Conservation (phyloP, 2,888 invertebrate species). For the Hermaeophaga mercurialis region DNA sequence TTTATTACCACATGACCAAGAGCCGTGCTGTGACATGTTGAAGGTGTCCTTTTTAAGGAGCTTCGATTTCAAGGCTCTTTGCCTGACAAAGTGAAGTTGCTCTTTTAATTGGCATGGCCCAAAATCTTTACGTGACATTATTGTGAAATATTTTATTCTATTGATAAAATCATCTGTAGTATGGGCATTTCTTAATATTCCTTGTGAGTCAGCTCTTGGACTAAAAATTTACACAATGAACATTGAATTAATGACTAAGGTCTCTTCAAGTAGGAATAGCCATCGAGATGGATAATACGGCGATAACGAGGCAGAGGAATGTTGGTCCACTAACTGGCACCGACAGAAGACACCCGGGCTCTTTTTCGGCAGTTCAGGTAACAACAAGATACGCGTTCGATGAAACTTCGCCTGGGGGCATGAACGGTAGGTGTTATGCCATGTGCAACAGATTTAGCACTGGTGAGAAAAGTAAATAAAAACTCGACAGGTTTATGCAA, state of each 20-base stretch:
- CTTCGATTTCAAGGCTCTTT: no score
- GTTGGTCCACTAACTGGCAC: slow-evolving; percentile 31
- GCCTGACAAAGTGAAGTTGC: no score
- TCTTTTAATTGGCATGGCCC: no score
- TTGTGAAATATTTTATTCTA: no score
- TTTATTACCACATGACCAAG: no score
- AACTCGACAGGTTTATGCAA: no score
- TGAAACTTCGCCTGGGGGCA: slow-evolving; percentile 7
- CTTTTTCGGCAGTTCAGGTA: slow-evolving; percentile 19
- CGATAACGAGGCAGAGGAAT: slow-evolving; percentile 42
- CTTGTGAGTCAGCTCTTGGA: slow-evolving; percentile 7
- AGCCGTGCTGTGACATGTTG: no score
- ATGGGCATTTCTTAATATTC: no score
- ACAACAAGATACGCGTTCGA: background rate
- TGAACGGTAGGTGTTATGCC: slow-evolving; percentile 7
- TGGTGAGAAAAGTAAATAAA: no score
- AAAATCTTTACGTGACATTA: no score
- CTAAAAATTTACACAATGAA: slow-evolving; percentile 13
- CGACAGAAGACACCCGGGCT: slow-evolving; percentile 17
- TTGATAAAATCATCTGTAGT: no score
- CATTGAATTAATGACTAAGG: slow-evolving; percentile 34
- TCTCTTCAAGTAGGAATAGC: slow-evolving; percentile 27
- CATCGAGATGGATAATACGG: slow-evolving; percentile 39
- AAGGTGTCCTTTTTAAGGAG: no score
- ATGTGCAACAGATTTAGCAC: slow-evolving; percentile 6